Conservation (phyloP, 2,888 invertebrate genomes). For the Pristionchus mayeri region DNA sequence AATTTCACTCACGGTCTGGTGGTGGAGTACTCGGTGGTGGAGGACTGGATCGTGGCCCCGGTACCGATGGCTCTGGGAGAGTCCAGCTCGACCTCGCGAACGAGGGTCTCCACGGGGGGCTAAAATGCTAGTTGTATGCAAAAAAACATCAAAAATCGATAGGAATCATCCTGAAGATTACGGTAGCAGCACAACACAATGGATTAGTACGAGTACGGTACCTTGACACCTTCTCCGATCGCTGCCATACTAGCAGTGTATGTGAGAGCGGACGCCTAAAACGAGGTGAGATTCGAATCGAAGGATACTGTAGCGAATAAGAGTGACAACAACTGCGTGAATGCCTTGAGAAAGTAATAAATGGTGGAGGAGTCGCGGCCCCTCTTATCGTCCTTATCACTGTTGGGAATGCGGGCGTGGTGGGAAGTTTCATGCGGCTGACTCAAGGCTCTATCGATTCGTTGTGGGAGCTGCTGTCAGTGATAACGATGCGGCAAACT, state of each 20-base stretch:
- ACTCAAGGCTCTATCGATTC: slow-evolving; percentile 16
- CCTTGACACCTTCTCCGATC: slow-evolving; percentile 42
- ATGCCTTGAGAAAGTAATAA: not conserved
- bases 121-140: not conserved
- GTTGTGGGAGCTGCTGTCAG: not conserved
- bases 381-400: slow-evolving; percentile 31
- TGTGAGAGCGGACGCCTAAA: slow-evolving; percentile 22
- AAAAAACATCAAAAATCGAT: not conserved
- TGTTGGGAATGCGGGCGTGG: slow-evolving; percentile 35
- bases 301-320: not conserved
- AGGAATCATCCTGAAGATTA: not conserved
- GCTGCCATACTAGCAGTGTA: slow-evolving; percentile 40
- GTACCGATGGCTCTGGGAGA: not conserved
- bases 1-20: slow-evolving; percentile 19
- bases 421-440: not conserved
- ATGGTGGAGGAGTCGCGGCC: slow-evolving; percentile 23
- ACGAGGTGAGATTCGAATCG: not conserved
- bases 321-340: not conserved
- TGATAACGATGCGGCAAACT: no score
- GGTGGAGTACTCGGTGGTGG: not conserved
- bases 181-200: not conserved
- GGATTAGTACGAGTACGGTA: not conserved
- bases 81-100: slow-evolving; percentile 26
- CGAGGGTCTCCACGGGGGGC: slow-evolving; percentile 7
- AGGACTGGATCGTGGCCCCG: not conserved